Evolutionary conservation across 2,888 invertebrate genomes (phyloP).

Genomic region (Hofmannophila pseudospretella): DNA sequence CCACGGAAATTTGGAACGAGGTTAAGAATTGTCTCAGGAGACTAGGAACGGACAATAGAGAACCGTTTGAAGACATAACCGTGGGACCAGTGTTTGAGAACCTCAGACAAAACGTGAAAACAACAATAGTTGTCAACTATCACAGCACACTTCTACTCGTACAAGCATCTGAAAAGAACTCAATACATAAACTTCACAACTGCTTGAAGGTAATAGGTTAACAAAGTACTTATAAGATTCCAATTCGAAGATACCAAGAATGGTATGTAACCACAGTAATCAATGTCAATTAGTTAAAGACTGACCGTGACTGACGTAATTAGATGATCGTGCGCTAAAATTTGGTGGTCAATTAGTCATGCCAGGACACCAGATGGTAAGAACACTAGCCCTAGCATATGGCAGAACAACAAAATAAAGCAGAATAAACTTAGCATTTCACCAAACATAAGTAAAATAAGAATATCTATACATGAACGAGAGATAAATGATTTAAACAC

Average conservation of each 20-base stretch:
- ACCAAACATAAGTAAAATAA: too few species aligned
- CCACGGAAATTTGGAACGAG: constrained; percentile 61
- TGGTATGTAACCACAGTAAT: constrained; percentile 29
- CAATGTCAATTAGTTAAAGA: constrained; percentile 32
- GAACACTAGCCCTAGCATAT: too few species aligned
- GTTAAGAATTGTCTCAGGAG: constrained; percentile 65
- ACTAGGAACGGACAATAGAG: constrained; percentile 55
- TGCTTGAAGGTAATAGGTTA: too few species aligned
- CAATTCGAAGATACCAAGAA: constrained; percentile 33
- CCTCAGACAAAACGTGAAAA: constrained; percentile 36
- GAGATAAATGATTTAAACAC: too few species aligned
- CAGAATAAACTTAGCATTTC: too few species aligned
- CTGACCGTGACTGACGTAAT: constrained; percentile 31
- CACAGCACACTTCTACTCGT: constrained; percentile 26
- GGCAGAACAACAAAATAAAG: too few species aligned
- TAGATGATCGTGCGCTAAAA: constrained; percentile 18
- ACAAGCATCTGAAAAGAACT: background rate
- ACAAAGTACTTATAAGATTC: background rate
- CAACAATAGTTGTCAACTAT: constrained; percentile 30
- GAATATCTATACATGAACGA: too few species aligned
- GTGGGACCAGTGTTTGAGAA: constrained; percentile 65
- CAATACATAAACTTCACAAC: too few species aligned
- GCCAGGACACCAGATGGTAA: constrained; percentile 1
- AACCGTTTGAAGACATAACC: constrained; percentile 44
- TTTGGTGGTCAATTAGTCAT: constrained; percentile 20